Evolutionary conservation across 2,113 vertebrate genomes (phyloP).

Genomic region (Indicator maculatus): DNA sequence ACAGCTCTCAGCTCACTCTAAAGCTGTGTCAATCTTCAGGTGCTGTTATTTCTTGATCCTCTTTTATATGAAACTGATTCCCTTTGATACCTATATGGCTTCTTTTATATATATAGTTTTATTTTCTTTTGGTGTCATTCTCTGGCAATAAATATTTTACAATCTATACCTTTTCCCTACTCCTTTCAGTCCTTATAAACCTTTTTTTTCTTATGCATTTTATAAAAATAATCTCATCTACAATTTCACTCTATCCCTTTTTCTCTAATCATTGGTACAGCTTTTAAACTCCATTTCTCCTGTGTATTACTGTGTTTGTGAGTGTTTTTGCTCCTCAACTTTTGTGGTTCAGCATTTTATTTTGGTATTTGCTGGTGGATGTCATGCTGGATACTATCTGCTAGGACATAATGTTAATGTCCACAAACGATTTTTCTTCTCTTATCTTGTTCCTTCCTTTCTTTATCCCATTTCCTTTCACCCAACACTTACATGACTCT

Average conservation of each 20-base stretch:
- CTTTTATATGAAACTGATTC: slow-evolving; percentile 62
- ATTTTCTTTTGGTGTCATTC: slow-evolving; percentile 47
- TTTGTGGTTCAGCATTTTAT: not conserved
- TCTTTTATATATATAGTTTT: slow-evolving; percentile 23
- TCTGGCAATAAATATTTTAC: not conserved
- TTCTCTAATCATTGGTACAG: not conserved
- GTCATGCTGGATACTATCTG: not conserved
- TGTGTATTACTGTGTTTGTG: not conserved
- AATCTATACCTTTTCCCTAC: not conserved
- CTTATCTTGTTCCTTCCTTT: not conserved
- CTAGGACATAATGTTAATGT: not conserved
- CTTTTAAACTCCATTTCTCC: not conserved
- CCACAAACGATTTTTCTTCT: not conserved
- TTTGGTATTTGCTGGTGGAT: not conserved
- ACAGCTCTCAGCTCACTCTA: slow-evolving; percentile 37
- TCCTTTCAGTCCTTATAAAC: not conserved
- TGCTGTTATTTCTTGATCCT: slow-evolving; percentile 60
- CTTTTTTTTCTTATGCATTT: not conserved
- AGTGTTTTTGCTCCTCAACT: not conserved
- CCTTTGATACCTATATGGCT: slow-evolving; percentile 29
- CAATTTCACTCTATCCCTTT: not conserved
- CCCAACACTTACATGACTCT: not conserved
- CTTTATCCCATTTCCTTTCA: not conserved
- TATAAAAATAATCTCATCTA: not conserved
- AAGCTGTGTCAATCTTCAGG: slow-evolving; percentile 60